phyloP scores from a whole-genome alignment of 2,113 vertebrate genomes.

The Pterocles orientalis region DNA sequence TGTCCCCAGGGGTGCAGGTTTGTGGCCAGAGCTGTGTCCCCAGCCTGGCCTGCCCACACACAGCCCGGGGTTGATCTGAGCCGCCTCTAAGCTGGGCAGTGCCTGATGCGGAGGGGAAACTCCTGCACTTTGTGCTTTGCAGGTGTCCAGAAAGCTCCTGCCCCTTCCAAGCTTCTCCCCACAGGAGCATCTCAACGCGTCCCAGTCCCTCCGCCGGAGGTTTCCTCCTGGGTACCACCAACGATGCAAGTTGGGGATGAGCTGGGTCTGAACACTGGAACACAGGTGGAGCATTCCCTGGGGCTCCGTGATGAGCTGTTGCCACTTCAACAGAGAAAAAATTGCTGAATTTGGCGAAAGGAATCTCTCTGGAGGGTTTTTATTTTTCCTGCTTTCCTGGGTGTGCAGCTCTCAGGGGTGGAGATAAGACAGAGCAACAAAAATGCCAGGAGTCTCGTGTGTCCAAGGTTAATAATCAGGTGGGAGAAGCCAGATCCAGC shows the following conservation, averaged over 20 bases:
- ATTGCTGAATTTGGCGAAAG: neutral
- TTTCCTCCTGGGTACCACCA: neutral
- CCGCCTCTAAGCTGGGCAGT: neutral
- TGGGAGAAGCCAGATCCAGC: neutral
- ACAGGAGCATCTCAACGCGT: neutral
- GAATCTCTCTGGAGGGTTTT: neutral
- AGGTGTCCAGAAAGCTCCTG: neutral
- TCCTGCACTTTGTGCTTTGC: neutral
- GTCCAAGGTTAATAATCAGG: neutral
- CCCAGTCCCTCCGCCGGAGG: neutral
- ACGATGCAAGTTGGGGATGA: neutral
- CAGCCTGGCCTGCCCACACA: neutral
- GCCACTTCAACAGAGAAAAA: neutral
- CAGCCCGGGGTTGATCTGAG: neutral
- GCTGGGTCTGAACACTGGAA: neutral
- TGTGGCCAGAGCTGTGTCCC: neutral
- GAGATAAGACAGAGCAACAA: neutral
- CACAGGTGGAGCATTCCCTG: neutral
- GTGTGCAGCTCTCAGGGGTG: neutral
- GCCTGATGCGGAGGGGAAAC: rapidly evolving
- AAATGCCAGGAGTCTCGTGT: neutral
- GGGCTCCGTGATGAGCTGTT: neutral
- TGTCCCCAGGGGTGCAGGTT: neutral
- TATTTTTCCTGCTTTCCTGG: neutral
- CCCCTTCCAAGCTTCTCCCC: neutral